These are phyloP conservation scores for Brachyrhaphis roseni DNA, from an alignment of 2,797 vertebrate species.

Conservation along the genomic window DNA sequence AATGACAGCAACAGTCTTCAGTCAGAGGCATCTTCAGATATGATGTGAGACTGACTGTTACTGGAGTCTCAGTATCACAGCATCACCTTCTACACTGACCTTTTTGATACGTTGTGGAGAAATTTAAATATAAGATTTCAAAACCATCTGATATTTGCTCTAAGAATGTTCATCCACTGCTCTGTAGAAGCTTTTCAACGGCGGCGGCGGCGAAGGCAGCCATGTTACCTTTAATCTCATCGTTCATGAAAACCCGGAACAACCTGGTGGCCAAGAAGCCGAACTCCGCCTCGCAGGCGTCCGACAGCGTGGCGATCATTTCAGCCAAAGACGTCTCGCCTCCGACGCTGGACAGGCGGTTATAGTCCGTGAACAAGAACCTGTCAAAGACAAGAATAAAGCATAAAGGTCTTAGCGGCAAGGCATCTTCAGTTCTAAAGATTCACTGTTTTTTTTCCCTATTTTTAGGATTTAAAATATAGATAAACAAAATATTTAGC, in stretches of 20 bases:
- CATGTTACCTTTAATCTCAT: constrained; percentile 87
- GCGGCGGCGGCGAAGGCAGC: not conserved
- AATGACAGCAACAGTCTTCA: not conserved
- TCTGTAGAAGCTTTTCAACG: not conserved
- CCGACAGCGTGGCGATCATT: constrained; percentile 97
- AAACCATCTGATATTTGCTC: not conserved
- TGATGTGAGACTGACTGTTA: not conserved
- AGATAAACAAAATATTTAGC: too few species aligned
- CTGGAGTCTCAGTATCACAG: not conserved
- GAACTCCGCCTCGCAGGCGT: constrained; percentile 97
- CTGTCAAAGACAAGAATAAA: constrained; percentile 65
- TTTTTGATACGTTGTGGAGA: not conserved
- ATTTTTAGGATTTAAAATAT: too few species aligned
- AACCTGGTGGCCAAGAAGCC: constrained; percentile 97
- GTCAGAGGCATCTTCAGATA: not conserved
- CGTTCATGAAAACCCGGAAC: constrained; percentile 97
- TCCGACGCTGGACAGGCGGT: constrained; percentile 95
- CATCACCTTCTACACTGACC: too few species aligned
- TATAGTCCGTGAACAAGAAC: constrained; percentile 98
- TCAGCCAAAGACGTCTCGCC: constrained; percentile 99
- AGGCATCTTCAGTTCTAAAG: too few species aligned
- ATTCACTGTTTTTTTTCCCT: too few species aligned
- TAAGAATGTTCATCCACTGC: not conserved
- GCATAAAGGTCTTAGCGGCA: not conserved
- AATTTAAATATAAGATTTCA: not conserved